Conservation (phyloP, 2,113 vertebrate genomes). For the Fregata magnificens region DNA sequence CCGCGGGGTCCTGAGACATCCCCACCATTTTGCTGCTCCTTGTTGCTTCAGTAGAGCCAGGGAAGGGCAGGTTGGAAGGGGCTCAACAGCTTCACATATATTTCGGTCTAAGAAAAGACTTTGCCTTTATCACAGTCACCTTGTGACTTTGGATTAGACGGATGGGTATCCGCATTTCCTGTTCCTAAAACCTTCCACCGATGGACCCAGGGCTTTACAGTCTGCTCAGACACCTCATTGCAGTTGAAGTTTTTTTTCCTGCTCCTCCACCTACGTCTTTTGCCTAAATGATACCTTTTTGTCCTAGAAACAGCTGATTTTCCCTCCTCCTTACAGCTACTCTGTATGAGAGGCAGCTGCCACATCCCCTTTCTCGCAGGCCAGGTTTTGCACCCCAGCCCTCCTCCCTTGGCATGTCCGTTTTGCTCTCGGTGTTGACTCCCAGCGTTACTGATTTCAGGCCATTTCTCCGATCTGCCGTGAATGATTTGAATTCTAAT, state of each 20-base stretch:
- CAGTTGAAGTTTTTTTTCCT: not conserved
- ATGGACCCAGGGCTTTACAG: not conserved
- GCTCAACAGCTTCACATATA: not conserved
- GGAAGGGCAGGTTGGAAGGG: not conserved
- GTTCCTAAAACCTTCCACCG: not conserved
- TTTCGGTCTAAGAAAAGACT: not conserved
- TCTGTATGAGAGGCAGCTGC: not conserved
- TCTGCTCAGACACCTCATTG: not conserved
- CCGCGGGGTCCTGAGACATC: rapidly evolving
- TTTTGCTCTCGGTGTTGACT: not conserved
- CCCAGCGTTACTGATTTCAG: not conserved
- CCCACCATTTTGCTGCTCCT: rapidly evolving
- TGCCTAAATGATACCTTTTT: not conserved
- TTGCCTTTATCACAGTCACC: not conserved
- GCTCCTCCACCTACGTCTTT: not conserved
- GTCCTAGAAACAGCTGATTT: not conserved
- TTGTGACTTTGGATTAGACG: not conserved
- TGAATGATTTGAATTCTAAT: not conserved
- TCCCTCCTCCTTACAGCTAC: not conserved
- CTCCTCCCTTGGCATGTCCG: rapidly evolving
- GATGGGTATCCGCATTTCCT: not conserved
- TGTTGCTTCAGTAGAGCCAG: not conserved
- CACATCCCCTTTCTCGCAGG: not conserved
- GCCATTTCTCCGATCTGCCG: not conserved
- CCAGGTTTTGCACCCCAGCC: not conserved